Evolutionary conservation across 2,113 vertebrate genomes (phyloP), one percentile per base, ranked within the genome.

Genomic region (Ornithorhynchus anatinus): DNA sequence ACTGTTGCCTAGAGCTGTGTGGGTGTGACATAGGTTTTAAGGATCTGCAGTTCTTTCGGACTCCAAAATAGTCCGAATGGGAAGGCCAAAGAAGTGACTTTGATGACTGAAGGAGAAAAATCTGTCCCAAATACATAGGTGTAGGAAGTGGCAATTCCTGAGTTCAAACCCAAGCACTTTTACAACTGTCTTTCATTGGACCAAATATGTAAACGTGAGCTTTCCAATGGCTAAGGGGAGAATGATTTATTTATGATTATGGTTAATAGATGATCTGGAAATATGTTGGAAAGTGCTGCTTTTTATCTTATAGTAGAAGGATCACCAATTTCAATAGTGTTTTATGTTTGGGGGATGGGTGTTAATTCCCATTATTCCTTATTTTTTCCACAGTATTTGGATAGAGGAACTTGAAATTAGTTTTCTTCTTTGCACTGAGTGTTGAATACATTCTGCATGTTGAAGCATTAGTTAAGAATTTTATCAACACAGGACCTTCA

Each of bases 131-230:
- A 64, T n/a, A 58, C 59, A 39, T 7, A 45, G 40, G 36, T 43
- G 14, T 11, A 48, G n/a, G 32, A 60, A 47, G 10, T 11, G 39
- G 9, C 25, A 47, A 63, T 25, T 33, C n/a, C 5, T 42, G 43
- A 38, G 13, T 20, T 2, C 8, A 60, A 69, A 33, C 36, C 17
- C 33, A 58, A 72, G 38, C n/a, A n/a, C 10, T 14, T 44, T 65
- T 72, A 31, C n/a, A 40, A 63, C n/a, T 78, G 54, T 38, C 32
- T 29, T 71, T 64, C 17, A 43, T 8, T 65, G 27, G 61, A 52
- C 35, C 38, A 16, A 35, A 8, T 56, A 20, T 44, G 23, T 51
- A 56, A 59, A 51, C 33, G 20, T 6, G 8, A 64, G 11, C 29
- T 38, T 2, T 8, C 15, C 53, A 63, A 47, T 38, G 27, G 29